A percentile compares a stretch with the other conserved stretches of the same genome.
phyloP scores from a whole-genome alignment of 2,888 invertebrate genomes.

The Tanaodytes sp. region DNA sequence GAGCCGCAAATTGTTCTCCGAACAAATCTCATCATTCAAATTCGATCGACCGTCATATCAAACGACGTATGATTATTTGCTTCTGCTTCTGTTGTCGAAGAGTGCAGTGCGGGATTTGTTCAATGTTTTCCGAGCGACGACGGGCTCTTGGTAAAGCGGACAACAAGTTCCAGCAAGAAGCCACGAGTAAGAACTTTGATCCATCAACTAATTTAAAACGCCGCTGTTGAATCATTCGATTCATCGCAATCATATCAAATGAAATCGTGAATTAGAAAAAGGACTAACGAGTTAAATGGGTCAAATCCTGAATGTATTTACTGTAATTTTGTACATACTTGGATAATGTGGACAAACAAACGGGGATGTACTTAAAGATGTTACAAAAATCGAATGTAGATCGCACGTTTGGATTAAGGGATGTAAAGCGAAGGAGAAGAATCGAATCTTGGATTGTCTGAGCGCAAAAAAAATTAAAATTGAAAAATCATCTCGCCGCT shows the following conservation, averaged over 20 bases:
- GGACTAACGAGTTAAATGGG: slow-evolving; percentile 35
- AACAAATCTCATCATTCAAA: slow-evolving; percentile 11
- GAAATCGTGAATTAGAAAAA: slow-evolving; percentile 8
- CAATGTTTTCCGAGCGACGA: slow-evolving; percentile 27
- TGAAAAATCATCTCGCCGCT: too few relatives aligned
- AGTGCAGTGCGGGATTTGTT: slow-evolving; percentile 24
- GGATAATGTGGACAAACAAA: too few relatives aligned
- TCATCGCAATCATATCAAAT: slow-evolving; percentile 54
- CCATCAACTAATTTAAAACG: too few relatives aligned
- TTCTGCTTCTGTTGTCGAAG: slow-evolving; percentile 13
- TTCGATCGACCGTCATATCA: slow-evolving; percentile 45
- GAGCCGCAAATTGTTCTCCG: slow-evolving; percentile 14
- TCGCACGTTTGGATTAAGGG: too few relatives aligned
- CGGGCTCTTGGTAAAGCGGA: too few relatives aligned
- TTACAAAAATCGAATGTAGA: slow-evolving; percentile 43
- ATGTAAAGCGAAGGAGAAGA: too few relatives aligned
- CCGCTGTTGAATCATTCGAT: slow-evolving; percentile 51
- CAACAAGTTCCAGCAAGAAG: too few relatives aligned
- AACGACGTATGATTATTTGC: slow-evolving; percentile 27
- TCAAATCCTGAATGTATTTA: slow-evolving; percentile 45
- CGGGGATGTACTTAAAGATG: slow-evolving; percentile 36
- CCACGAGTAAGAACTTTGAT: too few relatives aligned
- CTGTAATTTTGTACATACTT: slow-evolving; percentile 54
- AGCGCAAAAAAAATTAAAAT: too few relatives aligned
- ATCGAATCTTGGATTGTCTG: too few relatives aligned